phyloP scores from a whole-genome alignment of 2,113 vertebrate species.

The Suncus etruscus region DNA sequence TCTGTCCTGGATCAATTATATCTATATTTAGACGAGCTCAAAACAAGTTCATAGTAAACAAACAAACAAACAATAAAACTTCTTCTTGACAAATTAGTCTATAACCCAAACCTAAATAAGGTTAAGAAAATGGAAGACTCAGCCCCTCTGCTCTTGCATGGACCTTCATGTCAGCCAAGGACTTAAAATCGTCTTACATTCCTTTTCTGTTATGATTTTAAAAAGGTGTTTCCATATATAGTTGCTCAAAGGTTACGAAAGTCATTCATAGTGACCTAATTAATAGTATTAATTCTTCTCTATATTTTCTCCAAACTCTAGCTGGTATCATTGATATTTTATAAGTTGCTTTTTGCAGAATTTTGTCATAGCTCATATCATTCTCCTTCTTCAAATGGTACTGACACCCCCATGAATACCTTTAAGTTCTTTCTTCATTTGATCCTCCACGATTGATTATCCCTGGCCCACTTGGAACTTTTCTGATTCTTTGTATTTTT shows the following conservation, averaged over 20 bases:
- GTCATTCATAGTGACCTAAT: too few species aligned
- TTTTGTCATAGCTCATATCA: neutral
- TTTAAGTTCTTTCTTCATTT: neutral
- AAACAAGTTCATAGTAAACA: neutral
- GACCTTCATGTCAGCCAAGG: accelerated
- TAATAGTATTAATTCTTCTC: too few species aligned
- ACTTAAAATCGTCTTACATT: neutral
- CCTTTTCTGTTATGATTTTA: accelerated
- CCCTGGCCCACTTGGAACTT: neutral
- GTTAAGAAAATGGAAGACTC: neutral
- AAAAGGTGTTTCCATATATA: neutral
- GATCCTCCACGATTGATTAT: neutral
- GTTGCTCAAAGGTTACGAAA: too few species aligned
- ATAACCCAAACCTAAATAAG: neutral
- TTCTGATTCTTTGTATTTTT: neutral
- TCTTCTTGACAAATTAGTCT: neutral
- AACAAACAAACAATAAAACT: too few species aligned
- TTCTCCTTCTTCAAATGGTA: neutral
- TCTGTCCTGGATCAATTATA: neutral
- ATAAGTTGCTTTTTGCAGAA: neutral
- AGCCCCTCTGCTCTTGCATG: accelerated
- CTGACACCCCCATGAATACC: neutral
- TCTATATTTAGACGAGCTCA: neutral
- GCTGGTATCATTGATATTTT: neutral
- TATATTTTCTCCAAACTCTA: too few species aligned